Evolutionary conservation across 2,113 vertebrate genomes (phyloP).

Genomic region (Channa maculata): DNA sequence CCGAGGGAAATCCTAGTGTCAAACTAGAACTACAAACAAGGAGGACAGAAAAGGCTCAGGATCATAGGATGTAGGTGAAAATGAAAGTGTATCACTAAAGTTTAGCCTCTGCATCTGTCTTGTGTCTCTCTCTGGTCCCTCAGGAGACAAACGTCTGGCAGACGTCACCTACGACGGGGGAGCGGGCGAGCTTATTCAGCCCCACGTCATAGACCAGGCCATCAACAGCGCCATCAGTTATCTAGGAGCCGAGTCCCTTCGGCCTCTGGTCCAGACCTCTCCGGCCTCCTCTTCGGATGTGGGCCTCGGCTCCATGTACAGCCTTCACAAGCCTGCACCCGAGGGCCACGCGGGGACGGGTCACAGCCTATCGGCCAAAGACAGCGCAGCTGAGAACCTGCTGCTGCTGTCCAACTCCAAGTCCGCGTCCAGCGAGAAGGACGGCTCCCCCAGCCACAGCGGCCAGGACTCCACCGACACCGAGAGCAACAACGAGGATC

Average conservation of each 20-base stretch:
- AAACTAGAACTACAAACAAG: not conserved
- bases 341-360: constrained; percentile 80
- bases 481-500: constrained; percentile 96
- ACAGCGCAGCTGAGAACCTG: constrained; percentile 94
- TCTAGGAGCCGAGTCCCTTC: constrained; percentile 95
- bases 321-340: constrained; percentile 86
- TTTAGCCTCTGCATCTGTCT: constrained; percentile 1
- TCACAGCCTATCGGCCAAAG: constrained; percentile 86
- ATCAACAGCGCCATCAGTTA: constrained; percentile 99
- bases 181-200: constrained; percentile 91
- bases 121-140: constrained; percentile 44
- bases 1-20: not conserved
- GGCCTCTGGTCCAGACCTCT: constrained; percentile 95
- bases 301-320: constrained; percentile 88
- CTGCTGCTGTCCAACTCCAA: constrained; percentile 96
- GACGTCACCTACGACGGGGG: constrained; percentile 91
- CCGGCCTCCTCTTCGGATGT: constrained; percentile 87
- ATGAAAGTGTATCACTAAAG: not conserved
- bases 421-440: constrained; percentile 91
- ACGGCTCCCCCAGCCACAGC: constrained; percentile 95
- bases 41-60: not conserved
- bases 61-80: constrained; percentile 9
- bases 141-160: constrained; percentile 94
- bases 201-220: constrained; percentile 97
- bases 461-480: constrained; percentile 98